A percentile compares a stretch with the other conserved stretches of the same genome.
phyloP scores from a whole-genome alignment of 2,113 vertebrate species.

The Lophochroa leadbeateri region DNA sequence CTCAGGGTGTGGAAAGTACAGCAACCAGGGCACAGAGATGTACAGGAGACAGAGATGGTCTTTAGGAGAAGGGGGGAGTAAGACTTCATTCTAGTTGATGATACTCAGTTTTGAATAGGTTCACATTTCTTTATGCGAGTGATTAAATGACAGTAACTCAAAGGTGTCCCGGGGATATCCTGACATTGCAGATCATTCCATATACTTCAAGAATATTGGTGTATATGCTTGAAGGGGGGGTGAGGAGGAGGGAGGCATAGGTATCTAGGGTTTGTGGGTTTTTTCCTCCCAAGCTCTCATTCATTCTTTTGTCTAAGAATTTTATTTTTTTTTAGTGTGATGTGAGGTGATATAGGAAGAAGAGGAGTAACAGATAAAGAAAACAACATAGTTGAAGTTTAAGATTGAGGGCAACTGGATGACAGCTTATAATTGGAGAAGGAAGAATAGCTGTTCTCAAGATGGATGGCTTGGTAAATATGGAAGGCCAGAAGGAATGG shows the following conservation, averaged over 20 bases:
- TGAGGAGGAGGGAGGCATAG: rapidly evolving
- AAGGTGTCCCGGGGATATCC: background rate
- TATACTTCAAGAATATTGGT: background rate
- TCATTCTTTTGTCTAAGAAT: background rate
- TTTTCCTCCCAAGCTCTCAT: background rate
- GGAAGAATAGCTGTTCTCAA: background rate
- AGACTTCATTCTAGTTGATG: too few relatives aligned
- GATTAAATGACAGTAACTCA: background rate
- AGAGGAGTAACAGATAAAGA: background rate
- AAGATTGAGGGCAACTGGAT: background rate
- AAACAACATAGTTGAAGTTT: background rate
- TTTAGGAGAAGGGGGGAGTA: too few relatives aligned
- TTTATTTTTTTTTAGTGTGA: background rate
- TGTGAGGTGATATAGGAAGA: background rate
- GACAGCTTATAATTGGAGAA: background rate
- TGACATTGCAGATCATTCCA: background rate
- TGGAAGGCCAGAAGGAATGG: background rate
- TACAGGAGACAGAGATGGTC: too few relatives aligned
- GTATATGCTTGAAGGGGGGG: background rate
- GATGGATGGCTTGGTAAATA: background rate
- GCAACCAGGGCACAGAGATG: too few relatives aligned
- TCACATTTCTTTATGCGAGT: background rate
- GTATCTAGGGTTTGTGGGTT: background rate
- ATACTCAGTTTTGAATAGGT: background rate
- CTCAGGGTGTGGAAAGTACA: rapidly evolving